These are phyloP conservation scores for Pseudachorutes palmiensis DNA, from an alignment of 1,140 invertebrate genomes.

Conservation along the genomic window DNA sequence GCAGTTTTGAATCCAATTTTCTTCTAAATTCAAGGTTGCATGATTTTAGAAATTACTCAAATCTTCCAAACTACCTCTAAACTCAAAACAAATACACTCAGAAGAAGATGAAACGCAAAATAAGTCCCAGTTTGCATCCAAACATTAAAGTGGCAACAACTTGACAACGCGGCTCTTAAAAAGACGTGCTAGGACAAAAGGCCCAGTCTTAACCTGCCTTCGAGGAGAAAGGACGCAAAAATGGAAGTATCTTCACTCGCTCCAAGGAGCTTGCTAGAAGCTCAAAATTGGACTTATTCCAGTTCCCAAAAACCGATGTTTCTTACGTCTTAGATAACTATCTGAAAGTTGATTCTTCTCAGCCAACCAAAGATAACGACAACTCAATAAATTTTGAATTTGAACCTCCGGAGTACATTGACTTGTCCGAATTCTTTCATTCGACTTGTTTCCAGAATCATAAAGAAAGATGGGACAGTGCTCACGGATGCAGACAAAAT, in stretches of 20 bases:
- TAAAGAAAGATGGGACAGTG: background rate
- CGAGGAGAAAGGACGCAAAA: too few relatives aligned
- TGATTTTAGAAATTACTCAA: too few relatives aligned
- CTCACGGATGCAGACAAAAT: background rate
- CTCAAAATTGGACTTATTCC: background rate
- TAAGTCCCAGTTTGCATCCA: too few relatives aligned
- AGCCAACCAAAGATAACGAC: background rate
- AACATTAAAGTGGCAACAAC: too few relatives aligned
- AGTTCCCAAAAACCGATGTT: background rate
- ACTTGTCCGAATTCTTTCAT: background rate
- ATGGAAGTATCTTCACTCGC: background rate
- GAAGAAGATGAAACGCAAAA: too few relatives aligned
- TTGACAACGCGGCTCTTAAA: too few relatives aligned
- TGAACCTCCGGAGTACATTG: background rate
- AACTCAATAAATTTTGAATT: background rate
- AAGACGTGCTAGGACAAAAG: too few relatives aligned
- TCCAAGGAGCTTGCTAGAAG: background rate
- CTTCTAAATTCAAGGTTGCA: too few relatives aligned
- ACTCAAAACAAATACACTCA: too few relatives aligned
- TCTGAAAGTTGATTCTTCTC: background rate
- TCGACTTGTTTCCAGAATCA: background rate
- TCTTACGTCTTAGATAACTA: background rate
- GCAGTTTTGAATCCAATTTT: too few relatives aligned
- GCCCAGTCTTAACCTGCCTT: too few relatives aligned
- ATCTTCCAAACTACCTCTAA: too few relatives aligned